Base-by-base conservation (phyloP, 2,113 vertebrate genomes). In the Aphyosemion australe region DNA sequence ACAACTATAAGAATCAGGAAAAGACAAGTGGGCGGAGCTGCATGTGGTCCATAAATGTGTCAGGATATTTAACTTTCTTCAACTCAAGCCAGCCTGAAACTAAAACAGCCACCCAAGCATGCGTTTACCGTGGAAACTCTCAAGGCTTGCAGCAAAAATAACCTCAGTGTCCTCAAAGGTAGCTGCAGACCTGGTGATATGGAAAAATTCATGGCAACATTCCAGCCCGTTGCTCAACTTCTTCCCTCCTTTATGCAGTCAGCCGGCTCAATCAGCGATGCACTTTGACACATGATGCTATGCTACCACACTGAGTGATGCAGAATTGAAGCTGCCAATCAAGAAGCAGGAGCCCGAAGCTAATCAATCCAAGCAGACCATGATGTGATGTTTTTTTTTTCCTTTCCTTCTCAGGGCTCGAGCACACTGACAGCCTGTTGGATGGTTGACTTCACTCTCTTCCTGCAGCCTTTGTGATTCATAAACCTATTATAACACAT, bases 261-360 rank as follows among this genome's bases (percentile, higher is more conserved):
- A 49, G 20, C 42, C 62, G 52, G 73, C 74, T 82, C 78, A 82
- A 82, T 83, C 85, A 84, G 61, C 14, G 43, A 43, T 80, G 57
- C 77, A 76, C 57, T 75, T 61, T 82, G 83, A 87, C 84, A 84
- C 65, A 63, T n/a, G 51, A 72, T 80, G 67, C 41, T 50, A 50
- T 68, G 80, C 82, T 59, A 68, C 71, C 79, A 75, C 68, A 81
- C 74, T 63, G 83, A 86, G 83, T 78, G 78, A 59, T 61, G 71
- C 76, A 78, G 80, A 80, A 85, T 75, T 78, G 79, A 78, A 79
- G 69, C 87, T 88, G 85, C 75, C 87, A 85, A 85, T 90, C 89
- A 88, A 72, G 63, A 73, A 34, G 56, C 72, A 64, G 73, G 54
- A 76, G 77, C 69, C 84, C 69, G 71, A 65, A 84, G 84, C 89